Conservation (phyloP, 2,113 vertebrate genomes). For the Okapia johnstoni region DNA sequence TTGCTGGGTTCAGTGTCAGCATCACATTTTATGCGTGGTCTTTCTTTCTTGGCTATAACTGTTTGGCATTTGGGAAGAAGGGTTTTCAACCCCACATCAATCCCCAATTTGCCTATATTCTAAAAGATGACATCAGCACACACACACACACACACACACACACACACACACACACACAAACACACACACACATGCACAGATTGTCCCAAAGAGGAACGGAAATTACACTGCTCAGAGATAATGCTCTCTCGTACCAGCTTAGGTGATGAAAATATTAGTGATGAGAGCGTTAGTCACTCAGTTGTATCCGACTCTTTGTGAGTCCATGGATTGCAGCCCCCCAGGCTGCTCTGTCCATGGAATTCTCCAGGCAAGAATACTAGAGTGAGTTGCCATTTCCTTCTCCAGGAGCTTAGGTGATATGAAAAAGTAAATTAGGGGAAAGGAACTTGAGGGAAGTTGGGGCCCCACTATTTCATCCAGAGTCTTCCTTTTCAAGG, state of each 20-base stretch:
- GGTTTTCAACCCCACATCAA: background rate
- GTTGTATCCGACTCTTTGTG: background rate
- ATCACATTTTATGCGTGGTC: background rate
- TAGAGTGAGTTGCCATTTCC: background rate
- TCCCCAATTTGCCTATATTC: background rate
- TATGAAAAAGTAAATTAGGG: background rate
- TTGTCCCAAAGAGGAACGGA: background rate
- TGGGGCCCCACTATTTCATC: background rate
- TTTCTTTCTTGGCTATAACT: background rate
- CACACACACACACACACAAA: background rate
- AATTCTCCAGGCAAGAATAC: background rate
- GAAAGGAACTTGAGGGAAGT: background rate
- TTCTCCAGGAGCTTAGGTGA: background rate
- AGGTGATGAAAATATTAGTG: background rate
- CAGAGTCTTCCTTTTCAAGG: background rate
- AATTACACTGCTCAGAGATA: background rate
- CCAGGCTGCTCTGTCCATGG: background rate
- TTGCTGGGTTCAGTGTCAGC: background rate
- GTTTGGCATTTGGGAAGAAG: background rate
- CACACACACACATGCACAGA: background rate
- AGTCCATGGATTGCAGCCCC: background rate
- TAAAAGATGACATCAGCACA: background rate
- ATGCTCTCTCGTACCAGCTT: background rate
- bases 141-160: background rate
- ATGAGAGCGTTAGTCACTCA: background rate